Conservation (phyloP, 2,113 vertebrate genomes). For the Lepus americanus region DNA sequence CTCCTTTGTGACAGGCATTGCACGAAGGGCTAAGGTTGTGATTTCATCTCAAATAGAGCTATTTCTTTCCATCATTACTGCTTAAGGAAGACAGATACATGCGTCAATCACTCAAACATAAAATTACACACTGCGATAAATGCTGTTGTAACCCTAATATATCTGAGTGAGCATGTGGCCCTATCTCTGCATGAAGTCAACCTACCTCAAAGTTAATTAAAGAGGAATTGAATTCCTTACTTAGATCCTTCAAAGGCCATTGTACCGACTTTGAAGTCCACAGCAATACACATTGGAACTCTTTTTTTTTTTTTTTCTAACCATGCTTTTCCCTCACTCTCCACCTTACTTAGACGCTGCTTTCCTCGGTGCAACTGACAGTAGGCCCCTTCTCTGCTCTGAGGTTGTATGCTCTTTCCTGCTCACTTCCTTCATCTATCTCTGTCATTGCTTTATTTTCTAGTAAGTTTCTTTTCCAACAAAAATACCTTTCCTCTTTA, state of each 20-base stretch:
- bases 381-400: background rate
- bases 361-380: background rate
- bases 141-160: background rate
- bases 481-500: background rate
- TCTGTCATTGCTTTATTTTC: background rate
- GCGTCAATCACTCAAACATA: background rate
- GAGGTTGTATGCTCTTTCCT: background rate
- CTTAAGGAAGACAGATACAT: background rate
- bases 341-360: background rate
- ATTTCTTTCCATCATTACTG: background rate
- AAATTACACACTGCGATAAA: background rate
- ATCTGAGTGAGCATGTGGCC: background rate
- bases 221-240: background rate
- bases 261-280: background rate
- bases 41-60: background rate
- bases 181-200: background rate
- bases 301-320: background rate
- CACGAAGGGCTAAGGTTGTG: background rate
- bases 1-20: background rate
- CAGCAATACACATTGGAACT: background rate
- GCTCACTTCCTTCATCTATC: background rate
- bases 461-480: background rate
- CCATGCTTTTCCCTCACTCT: background rate
- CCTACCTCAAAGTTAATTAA: background rate
- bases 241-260: background rate